Base-by-base conservation (phyloP, 2,888 invertebrate species). In the Volucella inanis region DNA sequence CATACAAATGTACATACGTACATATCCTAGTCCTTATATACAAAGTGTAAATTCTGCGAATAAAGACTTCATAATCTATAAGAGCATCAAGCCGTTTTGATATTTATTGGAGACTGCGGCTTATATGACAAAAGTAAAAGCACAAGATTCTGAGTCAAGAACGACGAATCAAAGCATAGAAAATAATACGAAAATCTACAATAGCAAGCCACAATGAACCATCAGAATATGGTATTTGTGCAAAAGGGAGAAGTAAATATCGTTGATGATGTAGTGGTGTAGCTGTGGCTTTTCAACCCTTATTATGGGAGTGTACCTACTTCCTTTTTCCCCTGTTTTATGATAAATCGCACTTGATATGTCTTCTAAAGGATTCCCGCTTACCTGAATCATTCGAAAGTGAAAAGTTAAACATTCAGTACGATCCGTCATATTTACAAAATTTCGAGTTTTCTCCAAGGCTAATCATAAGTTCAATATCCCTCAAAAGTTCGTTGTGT, bases 371-470 rank as follows among this genome's bases (percentile, higher is more conserved):
- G 79, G 87, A 87, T 85, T 64, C 87, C 85, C 82, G 85, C 84
- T 82, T 87, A 87, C 87, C 87, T 85, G 87, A 83, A 87, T 87
- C 85, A 87, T 80, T 83, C 76, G 85, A 86, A 87, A 86, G 87
- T 87, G 87, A 87, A 88, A 87, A 87, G 87, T 87, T 87, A 85
- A 88, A 85, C 76, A 85, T 85, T 87, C 77, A 83, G 87, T 78
- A 72, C 85, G 84, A 74, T 70, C 78, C 71, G 72, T 68, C 70
- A 64, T 84, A 76, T 75, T 75, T 67, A 75, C 75, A 70, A 67
- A 70, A 84, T 75, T 67, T 59, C 65, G 79, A 54, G 75, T 79
- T 74, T 18, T 43, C 62, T 54, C 43, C 14, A 15, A 9, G 31
- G 18, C 15, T 61, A 75, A 75, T 39, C 57, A 50, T 61, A 57